Percentiles rank a stretch among this genome's conserved stretches.
phyloP scores from a whole-genome alignment of 2,113 vertebrate genomes.

The Channa maculata region DNA sequence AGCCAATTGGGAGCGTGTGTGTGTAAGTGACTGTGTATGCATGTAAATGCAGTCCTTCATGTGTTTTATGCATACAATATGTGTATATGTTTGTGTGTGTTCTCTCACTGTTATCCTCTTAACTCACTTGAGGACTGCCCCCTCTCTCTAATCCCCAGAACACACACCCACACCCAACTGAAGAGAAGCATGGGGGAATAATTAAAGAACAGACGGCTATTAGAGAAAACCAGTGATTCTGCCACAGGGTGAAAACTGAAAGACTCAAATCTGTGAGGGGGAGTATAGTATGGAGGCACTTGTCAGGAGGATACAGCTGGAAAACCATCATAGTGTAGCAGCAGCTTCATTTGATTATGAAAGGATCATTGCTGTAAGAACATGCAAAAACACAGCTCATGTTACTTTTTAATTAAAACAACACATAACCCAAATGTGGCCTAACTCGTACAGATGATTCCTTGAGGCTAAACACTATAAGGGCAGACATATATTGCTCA shows the following conservation, averaged over 20 bases:
- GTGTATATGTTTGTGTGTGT: slow-evolving; percentile 23
- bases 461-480: neutral
- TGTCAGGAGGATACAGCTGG: slow-evolving; percentile 46
- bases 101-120: slow-evolving; percentile 71
- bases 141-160: slow-evolving; percentile 70
- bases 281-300: slow-evolving; percentile 48
- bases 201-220: slow-evolving; percentile 57
- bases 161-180: slow-evolving; percentile 64
- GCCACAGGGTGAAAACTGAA: slow-evolving; percentile 64
- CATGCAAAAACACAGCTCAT: slow-evolving; percentile 12
- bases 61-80: slow-evolving; percentile 15
- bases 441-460: slow-evolving; percentile 1
- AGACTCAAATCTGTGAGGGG: slow-evolving; percentile 65
- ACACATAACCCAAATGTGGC: slow-evolving; percentile 23
- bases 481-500: neutral
- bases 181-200: slow-evolving; percentile 48
- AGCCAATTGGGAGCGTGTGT: slow-evolving; percentile 40
- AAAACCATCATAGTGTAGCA: slow-evolving; percentile 42
- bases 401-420: slow-evolving; percentile 25
- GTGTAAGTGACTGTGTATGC: slow-evolving; percentile 21
- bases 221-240: slow-evolving; percentile 58
- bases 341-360: slow-evolving; percentile 41
- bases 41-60: slow-evolving; percentile 47
- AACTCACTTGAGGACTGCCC: slow-evolving; percentile 68
- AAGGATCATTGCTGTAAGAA: slow-evolving; percentile 14